Conservation (phyloP, 2,113 vertebrate species). For the Saguinus midas region DNA sequence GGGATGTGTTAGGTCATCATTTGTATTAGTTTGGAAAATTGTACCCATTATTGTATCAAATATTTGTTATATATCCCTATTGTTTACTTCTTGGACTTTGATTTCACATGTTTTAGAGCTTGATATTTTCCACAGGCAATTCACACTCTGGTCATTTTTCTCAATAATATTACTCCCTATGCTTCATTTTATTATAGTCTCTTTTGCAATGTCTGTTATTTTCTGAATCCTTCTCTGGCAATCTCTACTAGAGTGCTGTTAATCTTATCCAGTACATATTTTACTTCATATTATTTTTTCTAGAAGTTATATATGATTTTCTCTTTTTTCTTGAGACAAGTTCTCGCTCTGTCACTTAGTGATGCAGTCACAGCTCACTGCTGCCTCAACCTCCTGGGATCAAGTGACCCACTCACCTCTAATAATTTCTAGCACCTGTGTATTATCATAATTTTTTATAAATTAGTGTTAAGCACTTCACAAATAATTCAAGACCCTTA, state of each 20-base stretch:
- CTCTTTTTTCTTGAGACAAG: no score
- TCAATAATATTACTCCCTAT: neutral
- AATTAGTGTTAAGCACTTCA: neutral
- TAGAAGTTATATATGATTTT: neutral
- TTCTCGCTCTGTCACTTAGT: no score
- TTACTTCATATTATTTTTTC: neutral
- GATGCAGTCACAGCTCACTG: no score
- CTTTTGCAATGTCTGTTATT: neutral
- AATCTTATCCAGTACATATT: neutral
- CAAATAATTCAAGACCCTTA: neutral
- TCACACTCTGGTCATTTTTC: neutral
- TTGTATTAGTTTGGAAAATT: neutral
- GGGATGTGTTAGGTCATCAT: neutral
- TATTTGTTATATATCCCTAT: neutral
- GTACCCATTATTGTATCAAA: neutral
- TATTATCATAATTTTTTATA: neutral
- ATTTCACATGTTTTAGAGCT: neutral
- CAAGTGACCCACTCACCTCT: no score
- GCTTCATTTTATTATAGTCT: neutral
- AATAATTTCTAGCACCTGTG: neutral
- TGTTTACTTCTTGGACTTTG: neutral
- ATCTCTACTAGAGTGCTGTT: neutral
- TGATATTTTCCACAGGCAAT: neutral
- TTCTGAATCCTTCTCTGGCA: neutral
- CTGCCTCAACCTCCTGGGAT: no score